Evolutionary conservation across 1,140 invertebrate genomes (phyloP).

Genomic region (Propsilocerus akamusi): DNA sequence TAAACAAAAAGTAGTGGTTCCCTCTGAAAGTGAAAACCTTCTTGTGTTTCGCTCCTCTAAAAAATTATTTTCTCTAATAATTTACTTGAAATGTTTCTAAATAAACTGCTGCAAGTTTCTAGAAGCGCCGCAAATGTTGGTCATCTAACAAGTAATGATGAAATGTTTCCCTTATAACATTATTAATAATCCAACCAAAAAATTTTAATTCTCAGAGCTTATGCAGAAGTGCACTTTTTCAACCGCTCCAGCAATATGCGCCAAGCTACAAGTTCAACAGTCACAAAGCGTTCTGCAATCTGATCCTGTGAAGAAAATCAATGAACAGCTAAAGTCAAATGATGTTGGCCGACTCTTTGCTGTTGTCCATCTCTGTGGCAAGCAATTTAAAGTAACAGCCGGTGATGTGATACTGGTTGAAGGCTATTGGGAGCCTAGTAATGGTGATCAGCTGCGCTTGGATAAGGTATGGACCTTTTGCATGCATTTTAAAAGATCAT

Average conservation of each 20-base stretch:
- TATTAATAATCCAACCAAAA: too few species aligned
- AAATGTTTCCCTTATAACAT: too few species aligned
- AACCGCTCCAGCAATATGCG: not conserved
- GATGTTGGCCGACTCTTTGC: conserved; percentile 65
- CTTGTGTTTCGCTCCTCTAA: too few species aligned
- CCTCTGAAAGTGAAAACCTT: too few species aligned
- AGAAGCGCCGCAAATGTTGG: too few species aligned
- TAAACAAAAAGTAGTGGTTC: not conserved
- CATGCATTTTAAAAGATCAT: not conserved
- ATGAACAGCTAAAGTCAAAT: conserved; percentile 30
- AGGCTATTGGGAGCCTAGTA: conserved; percentile 63
- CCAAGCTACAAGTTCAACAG: not conserved
- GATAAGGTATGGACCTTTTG: conserved; percentile 48
- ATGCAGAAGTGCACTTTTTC: not conserved
- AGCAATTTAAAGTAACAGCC: conserved; percentile 73
- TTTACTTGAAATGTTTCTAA: too few species aligned
- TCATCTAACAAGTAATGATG: too few species aligned
- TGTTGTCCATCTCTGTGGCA: conserved; percentile 60
- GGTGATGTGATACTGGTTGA: conserved; percentile 72
- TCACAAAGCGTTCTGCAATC: not conserved
- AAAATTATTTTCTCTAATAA: too few species aligned
- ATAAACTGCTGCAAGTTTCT: too few species aligned
- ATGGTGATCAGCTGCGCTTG: conserved; percentile 63
- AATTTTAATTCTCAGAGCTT: too few species aligned
- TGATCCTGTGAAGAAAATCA: conserved; percentile 27